Evolutionary conservation across 2,797 vertebrate species (phyloP).

Genomic region (Pachyuromys duprasi): DNA sequence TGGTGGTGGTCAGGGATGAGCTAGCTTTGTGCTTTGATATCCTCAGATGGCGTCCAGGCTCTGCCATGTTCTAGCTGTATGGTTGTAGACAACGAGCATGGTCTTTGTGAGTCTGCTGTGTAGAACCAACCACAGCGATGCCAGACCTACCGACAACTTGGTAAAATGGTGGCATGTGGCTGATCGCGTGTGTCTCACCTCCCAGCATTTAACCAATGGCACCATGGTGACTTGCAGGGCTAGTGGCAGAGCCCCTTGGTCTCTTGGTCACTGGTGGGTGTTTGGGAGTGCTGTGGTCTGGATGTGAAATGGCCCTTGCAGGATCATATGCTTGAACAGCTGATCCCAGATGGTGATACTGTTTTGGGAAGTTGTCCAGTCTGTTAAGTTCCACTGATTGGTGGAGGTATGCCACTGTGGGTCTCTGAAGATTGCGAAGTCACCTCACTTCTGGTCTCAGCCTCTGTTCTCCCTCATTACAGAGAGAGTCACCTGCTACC

Average conservation of each 20-base stretch:
- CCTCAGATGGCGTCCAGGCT: too few relatives aligned
- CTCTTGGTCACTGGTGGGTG: neutral
- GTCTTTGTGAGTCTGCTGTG: neutral
- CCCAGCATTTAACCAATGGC: rapidly evolving
- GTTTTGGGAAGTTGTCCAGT: neutral
- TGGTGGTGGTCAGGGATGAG: rapidly evolving
- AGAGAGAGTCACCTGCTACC: neutral
- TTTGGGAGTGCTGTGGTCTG: too few relatives aligned
- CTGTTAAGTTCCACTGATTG: neutral
- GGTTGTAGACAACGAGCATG: neutral
- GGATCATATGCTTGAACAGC: neutral
- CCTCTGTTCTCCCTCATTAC: neutral
- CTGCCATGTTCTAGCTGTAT: rapidly evolving
- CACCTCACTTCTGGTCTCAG: neutral
- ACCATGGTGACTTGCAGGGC: rapidly evolving
- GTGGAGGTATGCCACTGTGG: neutral
- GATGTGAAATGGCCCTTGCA: neutral
- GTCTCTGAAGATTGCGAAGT: too few relatives aligned
- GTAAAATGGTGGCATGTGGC: neutral
- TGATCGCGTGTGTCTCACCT: neutral
- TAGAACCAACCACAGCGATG: neutral
- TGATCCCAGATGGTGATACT: neutral
- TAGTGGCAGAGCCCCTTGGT: neutral
- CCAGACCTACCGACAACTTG: rapidly evolving
- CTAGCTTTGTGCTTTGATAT: rapidly evolving